Evolutionary conservation across 2,113 vertebrate species (phyloP).

Genomic region (Empidonax alnorum): DNA sequence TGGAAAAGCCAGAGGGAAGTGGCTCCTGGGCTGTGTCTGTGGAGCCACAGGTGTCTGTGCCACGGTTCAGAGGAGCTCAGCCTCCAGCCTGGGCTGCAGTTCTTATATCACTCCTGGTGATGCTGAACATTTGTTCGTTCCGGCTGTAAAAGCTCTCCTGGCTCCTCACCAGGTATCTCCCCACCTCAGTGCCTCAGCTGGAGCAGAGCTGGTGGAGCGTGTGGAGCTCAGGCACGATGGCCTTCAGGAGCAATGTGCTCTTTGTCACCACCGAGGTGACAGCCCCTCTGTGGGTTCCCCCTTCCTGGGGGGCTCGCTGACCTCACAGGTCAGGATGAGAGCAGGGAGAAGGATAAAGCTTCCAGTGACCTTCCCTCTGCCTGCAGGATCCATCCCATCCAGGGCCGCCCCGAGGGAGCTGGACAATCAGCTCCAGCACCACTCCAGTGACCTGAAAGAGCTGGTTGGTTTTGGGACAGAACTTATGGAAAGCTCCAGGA

Average conservation of each 20-base stretch:
- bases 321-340: neutral
- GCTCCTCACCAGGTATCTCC: constrained; percentile 8
- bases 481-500: neutral
- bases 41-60: neutral
- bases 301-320: accelerated
- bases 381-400: neutral
- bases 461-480: neutral
- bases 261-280: neutral
- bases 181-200: constrained; percentile 4
- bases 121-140: constrained; percentile 32
- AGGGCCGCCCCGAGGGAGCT: neutral
- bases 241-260: accelerated
- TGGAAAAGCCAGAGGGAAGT: neutral
- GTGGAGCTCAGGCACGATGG: neutral
- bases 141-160: constrained; percentile 47
- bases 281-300: neutral
- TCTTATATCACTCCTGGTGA: constrained; percentile 1
- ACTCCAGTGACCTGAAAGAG: accelerated
- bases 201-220: neutral
- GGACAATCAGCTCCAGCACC: neutral
- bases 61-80: neutral
- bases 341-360: neutral
- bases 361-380: accelerated
- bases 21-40: neutral
- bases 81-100: neutral